A percentile compares a stretch with the other conserved stretches of the same genome.
Evolutionary conservation across 2,888 invertebrate genomes (phyloP).

Genomic region (Diploptera punctata): DNA sequence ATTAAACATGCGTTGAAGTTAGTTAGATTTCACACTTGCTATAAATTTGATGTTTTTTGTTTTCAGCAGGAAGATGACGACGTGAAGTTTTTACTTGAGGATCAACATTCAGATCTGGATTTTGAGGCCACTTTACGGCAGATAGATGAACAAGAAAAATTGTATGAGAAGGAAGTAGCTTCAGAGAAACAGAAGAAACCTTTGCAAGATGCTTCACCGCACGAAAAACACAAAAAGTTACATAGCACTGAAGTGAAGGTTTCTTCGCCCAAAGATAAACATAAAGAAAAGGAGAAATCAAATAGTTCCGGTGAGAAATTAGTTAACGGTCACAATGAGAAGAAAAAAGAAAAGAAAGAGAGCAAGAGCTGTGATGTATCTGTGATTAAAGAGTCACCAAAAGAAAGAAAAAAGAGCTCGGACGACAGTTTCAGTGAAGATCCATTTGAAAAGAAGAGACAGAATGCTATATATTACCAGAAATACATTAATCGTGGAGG

Average conservation of each 20-base stretch:
- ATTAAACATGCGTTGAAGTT: no score
- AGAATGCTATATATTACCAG: slow-evolving; percentile 71
- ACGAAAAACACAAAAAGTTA: background rate
- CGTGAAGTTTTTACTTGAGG: no score
- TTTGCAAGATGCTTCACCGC: background rate
- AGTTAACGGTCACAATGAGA: no score
- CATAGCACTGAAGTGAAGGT: background rate
- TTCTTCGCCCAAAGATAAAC: no score
- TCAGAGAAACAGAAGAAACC: background rate
- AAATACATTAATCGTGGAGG: slow-evolving; percentile 79
- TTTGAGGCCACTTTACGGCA: background rate
- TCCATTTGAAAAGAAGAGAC: slow-evolving; percentile 64
- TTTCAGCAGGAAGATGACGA: no score
- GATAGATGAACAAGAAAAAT: background rate
- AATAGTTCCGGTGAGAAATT: no score
- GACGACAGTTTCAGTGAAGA: background rate
- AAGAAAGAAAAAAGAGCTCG: background rate
- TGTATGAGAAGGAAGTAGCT: background rate
- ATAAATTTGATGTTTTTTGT: no score
- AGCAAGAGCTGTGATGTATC: no score
- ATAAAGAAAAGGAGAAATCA: no score
- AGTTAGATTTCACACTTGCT: no score
- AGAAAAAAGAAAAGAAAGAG: no score
- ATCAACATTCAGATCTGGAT: slow-evolving; percentile 1
- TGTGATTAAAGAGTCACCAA: no score